Percentiles rank a stretch among this genome's conserved stretches.
Conservation (phyloP, 2,888 invertebrate genomes). For the Entomobrya proxima region DNA sequence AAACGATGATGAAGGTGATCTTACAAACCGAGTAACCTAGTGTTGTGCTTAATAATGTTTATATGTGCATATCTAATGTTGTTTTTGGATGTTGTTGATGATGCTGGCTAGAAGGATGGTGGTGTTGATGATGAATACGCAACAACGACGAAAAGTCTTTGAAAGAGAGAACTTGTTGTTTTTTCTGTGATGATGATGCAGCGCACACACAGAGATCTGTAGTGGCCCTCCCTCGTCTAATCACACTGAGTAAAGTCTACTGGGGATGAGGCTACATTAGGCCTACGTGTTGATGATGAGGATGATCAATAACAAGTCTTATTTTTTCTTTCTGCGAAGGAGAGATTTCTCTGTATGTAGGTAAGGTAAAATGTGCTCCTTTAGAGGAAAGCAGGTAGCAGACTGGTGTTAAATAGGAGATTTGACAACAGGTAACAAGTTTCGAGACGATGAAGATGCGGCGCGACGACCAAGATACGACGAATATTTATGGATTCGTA, state of each 20-base stretch:
- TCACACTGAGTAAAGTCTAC: background rate
- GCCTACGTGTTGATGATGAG: background rate
- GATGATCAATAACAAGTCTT: slow-evolving; percentile 44
- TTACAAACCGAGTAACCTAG: slow-evolving; percentile 68
- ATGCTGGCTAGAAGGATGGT: slow-evolving; percentile 26
- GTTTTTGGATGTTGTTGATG: slow-evolving; percentile 39
- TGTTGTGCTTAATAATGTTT: slow-evolving; percentile 64
- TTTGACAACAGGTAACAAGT: slow-evolving; percentile 29
- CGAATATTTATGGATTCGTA: slow-evolving; percentile 32
- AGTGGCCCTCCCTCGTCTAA: slow-evolving; percentile 37
- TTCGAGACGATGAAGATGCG: slow-evolving; percentile 33
- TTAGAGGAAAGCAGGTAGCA: background rate
- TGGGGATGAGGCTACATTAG: background rate
- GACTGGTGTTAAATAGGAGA: slow-evolving; percentile 17
- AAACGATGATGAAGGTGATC: slow-evolving; percentile 56
- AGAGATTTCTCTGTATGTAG: slow-evolving; percentile 29
- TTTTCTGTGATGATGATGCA: slow-evolving; percentile 2
- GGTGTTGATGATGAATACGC: slow-evolving; percentile 43
- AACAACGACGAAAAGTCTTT: slow-evolving; percentile 15
- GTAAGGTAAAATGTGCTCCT: slow-evolving; percentile 13
- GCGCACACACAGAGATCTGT: slow-evolving; percentile 16
- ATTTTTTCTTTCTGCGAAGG: slow-evolving; percentile 1
- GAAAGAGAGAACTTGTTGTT: slow-evolving; percentile 38
- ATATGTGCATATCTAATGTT: slow-evolving; percentile 66
- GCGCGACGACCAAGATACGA: slow-evolving; percentile 38